These are phyloP conservation scores for Gisinianus flammeolus DNA, from an alignment of 2,888 invertebrate genomes.

Conservation along the genomic window DNA sequence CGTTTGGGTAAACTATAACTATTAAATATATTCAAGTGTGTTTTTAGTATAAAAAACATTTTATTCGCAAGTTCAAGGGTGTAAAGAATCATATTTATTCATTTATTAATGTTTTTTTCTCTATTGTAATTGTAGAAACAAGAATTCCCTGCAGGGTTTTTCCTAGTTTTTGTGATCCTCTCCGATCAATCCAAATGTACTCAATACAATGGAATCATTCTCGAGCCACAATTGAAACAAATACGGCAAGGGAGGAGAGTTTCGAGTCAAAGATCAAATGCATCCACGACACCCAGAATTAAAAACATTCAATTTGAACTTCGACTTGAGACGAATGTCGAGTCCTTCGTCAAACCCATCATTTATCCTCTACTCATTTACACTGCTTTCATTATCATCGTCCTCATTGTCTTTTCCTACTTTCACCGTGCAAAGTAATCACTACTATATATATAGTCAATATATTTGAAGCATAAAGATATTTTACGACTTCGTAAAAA, in stretches of 20 bases:
- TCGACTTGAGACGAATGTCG: conserved; percentile 13
- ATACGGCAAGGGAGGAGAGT: too few species aligned
- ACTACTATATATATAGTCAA: not conserved
- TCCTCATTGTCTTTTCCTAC: not conserved
- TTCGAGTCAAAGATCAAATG: not conserved
- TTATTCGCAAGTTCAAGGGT: too few species aligned
- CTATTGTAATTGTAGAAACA: conserved; percentile 66
- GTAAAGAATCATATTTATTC: too few species aligned
- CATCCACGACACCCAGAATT: not conserved
- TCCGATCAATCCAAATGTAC: conserved; percentile 68
- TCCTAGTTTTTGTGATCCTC: conserved; percentile 76
- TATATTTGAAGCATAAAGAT: not conserved
- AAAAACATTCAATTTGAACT: not conserved
- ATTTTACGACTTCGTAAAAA: too few species aligned
- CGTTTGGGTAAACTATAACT: conserved; percentile 69
- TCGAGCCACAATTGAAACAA: too few species aligned
- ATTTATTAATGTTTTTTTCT: too few species aligned
- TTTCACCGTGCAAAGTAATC: conserved; percentile 13
- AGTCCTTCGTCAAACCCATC: conserved; percentile 34
- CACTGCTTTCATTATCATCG: not conserved
- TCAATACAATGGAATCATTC: conserved; percentile 9
- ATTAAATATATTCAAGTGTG: too few species aligned
- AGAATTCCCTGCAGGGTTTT: conserved; percentile 73
- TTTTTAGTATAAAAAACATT: too few species aligned
- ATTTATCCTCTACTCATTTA: conserved; percentile 40